Base-by-base conservation (phyloP, 1,140 invertebrate genomes). In the Euschistus heros region DNA sequence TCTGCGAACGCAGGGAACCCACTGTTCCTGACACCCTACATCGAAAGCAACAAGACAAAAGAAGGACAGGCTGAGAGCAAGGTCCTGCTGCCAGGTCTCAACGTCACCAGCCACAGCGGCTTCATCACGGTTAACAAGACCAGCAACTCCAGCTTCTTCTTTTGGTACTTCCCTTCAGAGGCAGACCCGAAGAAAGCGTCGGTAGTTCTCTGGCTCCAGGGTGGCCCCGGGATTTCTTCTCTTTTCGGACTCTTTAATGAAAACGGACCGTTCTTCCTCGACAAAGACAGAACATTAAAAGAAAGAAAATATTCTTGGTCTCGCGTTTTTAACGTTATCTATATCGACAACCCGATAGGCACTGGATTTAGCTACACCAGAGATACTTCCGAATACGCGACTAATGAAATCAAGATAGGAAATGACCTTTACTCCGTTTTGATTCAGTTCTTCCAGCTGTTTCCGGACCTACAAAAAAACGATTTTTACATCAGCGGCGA, bases 151-250 rank as follows among this genome's bases (percentile, higher is more conserved):
- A 87, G 89, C 74, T 73, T 86, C 66, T 90, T 87, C 73, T 89
- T 90, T 74, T 89, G 87, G 87, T 89, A 84, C 73, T 89, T 89
- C 70, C 84, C 86, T 20, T 77, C 84, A 0, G 76, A 80, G 70
- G 75, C 68, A 5, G 72, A 75, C 50, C 72, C 72, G 62, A 72
- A 73, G 44, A 74, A 73, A 26, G 80, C 80, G 2, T 87, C 87
- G 14, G 79, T 90, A 7, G 67, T 88, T 5, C 70, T 90, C 18
- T 90, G 87, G 87, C 85, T 90, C 77, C 87, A 87, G 47, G 84
- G 88, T 0, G 87, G 87, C 1, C 33, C 33, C 1, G 87, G 87
- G 2, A 81, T 81, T 0, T 77, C 81, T 0, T 87, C 86, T 0
- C 70, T 89, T 13, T 86, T 86, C 69, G 87, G 85, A 0, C 74